Evolutionary conservation across 2,888 invertebrate genomes (phyloP), one percentile per base, ranked within the genome.

Genomic region (Harpagoxenus sublaevis): DNA sequence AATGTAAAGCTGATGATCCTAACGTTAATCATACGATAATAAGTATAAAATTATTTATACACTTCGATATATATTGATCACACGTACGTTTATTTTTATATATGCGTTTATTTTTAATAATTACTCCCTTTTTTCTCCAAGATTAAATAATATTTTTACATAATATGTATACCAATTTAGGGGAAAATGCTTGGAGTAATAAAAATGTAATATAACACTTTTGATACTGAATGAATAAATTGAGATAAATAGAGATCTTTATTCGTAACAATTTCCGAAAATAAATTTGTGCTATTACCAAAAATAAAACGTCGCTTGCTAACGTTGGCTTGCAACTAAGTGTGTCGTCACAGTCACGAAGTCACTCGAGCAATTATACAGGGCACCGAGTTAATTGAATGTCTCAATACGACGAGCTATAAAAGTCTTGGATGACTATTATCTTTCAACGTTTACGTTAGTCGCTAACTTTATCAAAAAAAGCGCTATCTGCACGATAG

Each of bases 361-460:
- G 23, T 79, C 55, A 45, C 12, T 57, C 35, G 35, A 53, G 48
- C 39, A 71, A 79, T 79, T 79, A 79, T 71, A 71, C 57, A 79
- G 35, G 45, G 35, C 35, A 48, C 2, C 23, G 12, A 48, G 60
- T 55, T 79, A 79, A 79, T 48, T 35, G 12, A 57, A 48, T 60
- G 48, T 39, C 31, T 79, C 57, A 10, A n/a, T 55, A 53, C 18
- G 55, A 70, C 4, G 15, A 45, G 3, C 23, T 18, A 35, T 35
- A 28, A 23, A 57, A 57, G 39, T 57, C 10, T 15, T 55, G 12
- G 42, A 45, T 18, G 10, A 60, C 45, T 23, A 48, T 57, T 57
- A 57, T 57, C 9, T 66, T 45, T 66, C 48, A 4, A 66, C 39
- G 0, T 23, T 10, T 2, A 10, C 10, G 10, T 3, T 55, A 55